Evolutionary conservation across 2,797 vertebrate genomes (phyloP).

Genomic region (Schizopygopsis pylzovi): DNA sequence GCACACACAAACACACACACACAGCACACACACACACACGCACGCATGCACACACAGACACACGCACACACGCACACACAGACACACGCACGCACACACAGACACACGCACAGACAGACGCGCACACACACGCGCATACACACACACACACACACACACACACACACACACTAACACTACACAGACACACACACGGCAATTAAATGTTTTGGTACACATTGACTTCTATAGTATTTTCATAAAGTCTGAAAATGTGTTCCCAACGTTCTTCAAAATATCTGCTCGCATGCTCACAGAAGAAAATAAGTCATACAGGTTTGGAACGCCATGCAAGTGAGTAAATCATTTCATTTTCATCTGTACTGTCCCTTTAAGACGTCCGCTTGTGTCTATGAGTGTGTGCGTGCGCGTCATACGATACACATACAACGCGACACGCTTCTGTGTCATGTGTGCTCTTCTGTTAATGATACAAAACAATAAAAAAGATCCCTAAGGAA

Average conservation of each 20-base stretch:
- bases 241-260: too few species aligned
- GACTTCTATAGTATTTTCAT: not conserved
- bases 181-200: too few species aligned
- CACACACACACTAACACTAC: too few species aligned
- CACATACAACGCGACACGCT: conserved; percentile 55
- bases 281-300: not conserved
- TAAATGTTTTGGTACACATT: not conserved
- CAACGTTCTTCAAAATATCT: not conserved
- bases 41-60: too few species aligned
- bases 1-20: too few species aligned
- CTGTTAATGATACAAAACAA: conserved; percentile 65
- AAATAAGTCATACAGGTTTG: not conserved
- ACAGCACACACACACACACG: too few species aligned
- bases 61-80: too few species aligned
- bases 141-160: too few species aligned
- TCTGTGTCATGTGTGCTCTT: conserved; percentile 52
- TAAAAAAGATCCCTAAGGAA: conserved; percentile 66
- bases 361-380: conserved; percentile 4
- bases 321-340: not conserved
- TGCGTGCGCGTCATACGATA: conserved; percentile 53
- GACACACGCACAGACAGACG: too few species aligned
- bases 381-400: conserved; percentile 31
- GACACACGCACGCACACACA: too few species aligned
- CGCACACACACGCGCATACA: too few species aligned
- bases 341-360: not conserved